Evolutionary conservation across 2,888 invertebrate species (phyloP).

Genomic region (Leucania comma): DNA sequence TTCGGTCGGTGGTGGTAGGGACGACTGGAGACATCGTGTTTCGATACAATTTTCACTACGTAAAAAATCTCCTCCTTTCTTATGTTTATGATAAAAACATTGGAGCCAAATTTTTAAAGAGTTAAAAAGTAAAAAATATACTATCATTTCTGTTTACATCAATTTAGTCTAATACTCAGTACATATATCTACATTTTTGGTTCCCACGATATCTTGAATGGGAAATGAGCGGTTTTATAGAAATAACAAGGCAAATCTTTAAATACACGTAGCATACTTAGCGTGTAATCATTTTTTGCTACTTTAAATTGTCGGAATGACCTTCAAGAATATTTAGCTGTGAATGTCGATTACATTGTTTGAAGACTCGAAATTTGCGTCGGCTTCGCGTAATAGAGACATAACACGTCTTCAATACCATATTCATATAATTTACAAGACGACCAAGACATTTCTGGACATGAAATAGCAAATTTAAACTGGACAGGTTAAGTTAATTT

Average conservation of each 20-base stretch:
- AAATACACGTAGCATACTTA: conserved; percentile 25
- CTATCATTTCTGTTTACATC: not conserved
- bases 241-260: conserved; percentile 13
- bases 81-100: no score
- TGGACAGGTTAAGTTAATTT: not conserved
- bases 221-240: not conserved
- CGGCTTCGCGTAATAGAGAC: conserved; percentile 14
- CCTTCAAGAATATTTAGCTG: conserved; percentile 51
- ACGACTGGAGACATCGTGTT: no score
- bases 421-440: conserved; percentile 23
- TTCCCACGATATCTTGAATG: conserved; percentile 3
- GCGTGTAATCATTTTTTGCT: conserved; percentile 40
- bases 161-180: not conserved
- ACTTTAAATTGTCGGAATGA: conserved; percentile 37
- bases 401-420: not conserved
- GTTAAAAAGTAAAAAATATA: no score
- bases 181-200: not conserved
- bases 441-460: not conserved
- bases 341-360: conserved; percentile 50
- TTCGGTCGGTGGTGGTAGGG: no score
- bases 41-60: no score
- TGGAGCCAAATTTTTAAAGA: no score
- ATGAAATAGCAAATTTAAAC: not conserved
- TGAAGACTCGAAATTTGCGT: conserved; percentile 23
- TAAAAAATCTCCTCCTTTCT: no score